Conservation (phyloP, 2,113 vertebrate genomes). For the Orycteropus afer region DNA sequence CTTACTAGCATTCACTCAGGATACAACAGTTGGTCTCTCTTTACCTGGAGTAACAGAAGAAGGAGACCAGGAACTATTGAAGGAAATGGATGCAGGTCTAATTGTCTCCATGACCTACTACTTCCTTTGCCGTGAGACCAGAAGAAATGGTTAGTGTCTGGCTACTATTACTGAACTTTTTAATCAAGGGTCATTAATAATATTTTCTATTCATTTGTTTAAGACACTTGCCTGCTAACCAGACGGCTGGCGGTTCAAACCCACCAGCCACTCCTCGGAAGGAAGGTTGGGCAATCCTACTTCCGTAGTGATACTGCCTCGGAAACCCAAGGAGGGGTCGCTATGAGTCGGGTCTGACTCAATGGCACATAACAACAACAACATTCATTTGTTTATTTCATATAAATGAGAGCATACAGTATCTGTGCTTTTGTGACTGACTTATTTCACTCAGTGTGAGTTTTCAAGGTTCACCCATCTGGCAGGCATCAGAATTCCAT, state of each 20-base stretch:
- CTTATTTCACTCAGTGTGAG: neutral
- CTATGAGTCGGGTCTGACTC: too few species aligned
- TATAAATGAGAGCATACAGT: neutral
- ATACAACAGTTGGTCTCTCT: neutral
- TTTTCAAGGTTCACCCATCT: neutral
- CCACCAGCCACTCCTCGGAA: too few species aligned
- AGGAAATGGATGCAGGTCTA: neutral
- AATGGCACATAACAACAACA: too few species aligned
- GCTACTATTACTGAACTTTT: neutral
- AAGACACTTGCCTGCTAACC: too few species aligned
- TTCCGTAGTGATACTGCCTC: too few species aligned
- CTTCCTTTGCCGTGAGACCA: neutral
- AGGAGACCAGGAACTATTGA: neutral
- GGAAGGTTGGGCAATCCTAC: too few species aligned
- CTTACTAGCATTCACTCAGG: neutral
- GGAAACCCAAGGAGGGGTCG: too few species aligned
- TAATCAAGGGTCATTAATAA: neutral
- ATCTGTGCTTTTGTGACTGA: neutral
- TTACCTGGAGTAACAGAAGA: neutral
- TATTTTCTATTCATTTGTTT: too few species aligned
- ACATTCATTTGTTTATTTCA: neutral
- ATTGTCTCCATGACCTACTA: neutral
- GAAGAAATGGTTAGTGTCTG: neutral
- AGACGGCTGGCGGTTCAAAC: too few species aligned
- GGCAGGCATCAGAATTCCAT: too few species aligned